Base-by-base conservation (phyloP, 2,888 invertebrate genomes). In the Chesias legatella region DNA sequence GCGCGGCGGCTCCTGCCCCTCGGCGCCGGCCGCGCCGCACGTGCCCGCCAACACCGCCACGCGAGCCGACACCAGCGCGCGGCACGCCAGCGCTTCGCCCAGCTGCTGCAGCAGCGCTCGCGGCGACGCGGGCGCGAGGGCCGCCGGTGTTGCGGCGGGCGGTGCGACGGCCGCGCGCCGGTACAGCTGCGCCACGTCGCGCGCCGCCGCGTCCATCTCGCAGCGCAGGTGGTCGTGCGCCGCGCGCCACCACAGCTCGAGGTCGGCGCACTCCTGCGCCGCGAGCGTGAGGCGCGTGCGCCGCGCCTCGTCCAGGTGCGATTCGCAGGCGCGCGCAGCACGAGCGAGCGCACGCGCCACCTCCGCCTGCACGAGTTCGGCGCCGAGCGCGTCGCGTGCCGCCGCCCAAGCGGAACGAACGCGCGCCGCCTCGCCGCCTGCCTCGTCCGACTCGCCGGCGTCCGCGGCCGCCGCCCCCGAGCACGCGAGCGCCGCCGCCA, bases 311-410 rank as follows among this genome's bases (percentile, higher is more conserved):
- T 88, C 88, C n/a, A 91, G 79, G 25, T 90, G 89, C 22, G 80
- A 83, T 60, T 93, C 94, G 67, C 94, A 93, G 3, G 91, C 81
- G 61, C 92, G 92, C 3, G 93, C 93, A 40, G 93, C 94, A 25
- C 92, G 89, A 60, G 90, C 86, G 65, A 94, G 89, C 4, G 94
- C 93, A 43, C 94, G 93, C 9, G 93, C 91, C 46, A 94, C 93
- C 78, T 94, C 94, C 0, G 93, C 92, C 63, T 94, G 93, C 17
- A 94, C 93, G 17, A 95, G 82, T 70, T 94, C 94, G 1, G 92
- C 90, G 58, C 93, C 93, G 0, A 94, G 92, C 1, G 92, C 91
- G 62, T 94, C 93, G 36, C 93, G 92, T 0, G 95, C 94, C 43
- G 92, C 89, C 24, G 92, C 91, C 91, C 93, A 94, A 3, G 94